Conservation (phyloP, 2,797 vertebrate species). For the Caiman crocodilus region DNA sequence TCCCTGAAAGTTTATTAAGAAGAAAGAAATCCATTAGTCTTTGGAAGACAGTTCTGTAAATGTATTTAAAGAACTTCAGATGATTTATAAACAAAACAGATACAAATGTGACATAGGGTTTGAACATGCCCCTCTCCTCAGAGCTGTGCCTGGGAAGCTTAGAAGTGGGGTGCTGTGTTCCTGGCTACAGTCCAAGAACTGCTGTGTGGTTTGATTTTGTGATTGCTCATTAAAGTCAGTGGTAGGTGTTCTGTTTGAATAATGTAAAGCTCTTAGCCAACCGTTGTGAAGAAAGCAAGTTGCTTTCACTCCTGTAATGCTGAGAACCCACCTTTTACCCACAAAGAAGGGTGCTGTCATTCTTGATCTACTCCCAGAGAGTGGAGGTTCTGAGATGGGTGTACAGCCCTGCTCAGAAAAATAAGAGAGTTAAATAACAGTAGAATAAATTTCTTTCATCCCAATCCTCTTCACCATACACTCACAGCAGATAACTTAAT, state of each 20-base stretch:
- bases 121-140: neutral
- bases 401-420: neutral
- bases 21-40: slow-evolving; percentile 76
- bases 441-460: slow-evolving; percentile 14
- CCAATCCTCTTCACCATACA: slow-evolving; percentile 10
- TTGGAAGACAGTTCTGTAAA: slow-evolving; percentile 80
- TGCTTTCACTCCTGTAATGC: slow-evolving; percentile 13
- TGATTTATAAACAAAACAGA: slow-evolving; percentile 60
- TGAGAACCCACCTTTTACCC: slow-evolving; percentile 7
- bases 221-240: slow-evolving; percentile 26
- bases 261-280: slow-evolving; percentile 23
- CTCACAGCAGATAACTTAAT: neutral
- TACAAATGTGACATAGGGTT: neutral
- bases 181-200: neutral
- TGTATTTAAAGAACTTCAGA: slow-evolving; percentile 72
- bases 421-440: neutral
- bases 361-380: neutral
- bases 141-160: neutral
- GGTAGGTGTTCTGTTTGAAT: slow-evolving; percentile 21
- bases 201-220: slow-evolving; percentile 12
- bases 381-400: neutral
- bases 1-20: slow-evolving; percentile 83
- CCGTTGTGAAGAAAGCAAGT: slow-evolving; percentile 18
- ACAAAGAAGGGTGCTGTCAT: neutral
- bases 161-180: neutral